Percentiles rank a stretch among this genome's conserved stretches.
Evolutionary conservation across 2,797 vertebrate species (phyloP).

Genomic region (Psittacula derbiana): DNA sequence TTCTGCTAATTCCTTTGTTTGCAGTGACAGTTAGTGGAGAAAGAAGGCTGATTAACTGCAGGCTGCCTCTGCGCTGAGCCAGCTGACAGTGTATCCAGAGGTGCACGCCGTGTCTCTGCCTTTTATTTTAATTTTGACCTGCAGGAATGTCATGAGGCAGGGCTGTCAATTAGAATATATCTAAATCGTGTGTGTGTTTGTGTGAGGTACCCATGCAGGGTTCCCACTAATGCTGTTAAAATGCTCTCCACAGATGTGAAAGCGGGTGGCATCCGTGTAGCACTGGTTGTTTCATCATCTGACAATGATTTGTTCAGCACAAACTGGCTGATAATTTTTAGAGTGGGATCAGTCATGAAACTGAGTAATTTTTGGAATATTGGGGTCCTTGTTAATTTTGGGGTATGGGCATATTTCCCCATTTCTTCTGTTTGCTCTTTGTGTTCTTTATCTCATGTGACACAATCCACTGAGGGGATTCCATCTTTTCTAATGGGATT

Average conservation of each 20-base stretch:
- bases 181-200: neutral
- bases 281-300: neutral
- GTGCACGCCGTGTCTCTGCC: neutral
- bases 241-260: neutral
- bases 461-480: neutral
- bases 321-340: neutral
- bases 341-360: neutral
- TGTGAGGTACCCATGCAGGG: neutral
- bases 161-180: slow-evolving; percentile 36
- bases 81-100: slow-evolving; percentile 43
- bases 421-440: neutral
- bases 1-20: slow-evolving; percentile 73
- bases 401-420: neutral
- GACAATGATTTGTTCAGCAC: neutral
- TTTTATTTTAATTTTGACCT: slow-evolving; percentile 59
- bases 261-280: neutral
- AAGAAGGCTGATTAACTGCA: slow-evolving; percentile 70
- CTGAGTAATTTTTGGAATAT: neutral
- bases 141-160: slow-evolving; percentile 41
- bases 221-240: neutral
- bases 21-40: slow-evolving; percentile 65
- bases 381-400: neutral
- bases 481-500: neutral
- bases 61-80: neutral
- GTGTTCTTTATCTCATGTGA: neutral